Evolutionary conservation across 2,797 vertebrate species (phyloP), one percentile per base, ranked within the genome.

Genomic region (Euphonia xanthogaster): DNA sequence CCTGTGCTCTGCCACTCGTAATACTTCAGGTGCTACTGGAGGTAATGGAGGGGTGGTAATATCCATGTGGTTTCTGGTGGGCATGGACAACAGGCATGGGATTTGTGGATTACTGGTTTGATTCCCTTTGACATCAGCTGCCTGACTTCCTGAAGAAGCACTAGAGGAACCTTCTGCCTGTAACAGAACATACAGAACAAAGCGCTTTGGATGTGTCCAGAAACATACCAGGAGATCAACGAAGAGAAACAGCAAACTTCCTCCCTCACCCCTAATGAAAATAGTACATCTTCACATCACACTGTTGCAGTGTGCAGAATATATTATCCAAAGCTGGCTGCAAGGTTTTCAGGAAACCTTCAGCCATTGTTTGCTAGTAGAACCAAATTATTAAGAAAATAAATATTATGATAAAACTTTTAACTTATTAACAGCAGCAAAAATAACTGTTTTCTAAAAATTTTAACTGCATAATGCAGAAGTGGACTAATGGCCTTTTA

Each of bases 21-120:
- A 98, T 96, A 99, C 99, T 98, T 99, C 99, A 6, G 98, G 98
- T 75, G 99, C 99, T 63, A 99, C 98, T 1, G 97, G 97, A 82
- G 99, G 99, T 97, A 99, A 98, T 79, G 99, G 99, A 22, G 99
- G 99, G 71, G 98, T 99, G 66, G 99, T 99, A 96, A 99, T 98
- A 97, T 99, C 99, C 99, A 99, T 99, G 98, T 99, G 99, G 98
- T 98, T 99, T 97, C 99, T 98, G 75, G 99, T 99, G 86, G 99
- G 98, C 99, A 99, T 99, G 68, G 99, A 99, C 91, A 99, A 98
- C 88, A 99, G 98, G 88, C 99, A 99, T 7, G 99, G 99, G 97
- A 99, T 99, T 91, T 98, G 98, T 89, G 98, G 93, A 44, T 97
- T 98, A 94, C 98, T 97, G 94, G 96, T 96, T 94, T 98, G 98